phyloP scores from a whole-genome alignment of 2,888 invertebrate species.

The Tachina lurida region DNA sequence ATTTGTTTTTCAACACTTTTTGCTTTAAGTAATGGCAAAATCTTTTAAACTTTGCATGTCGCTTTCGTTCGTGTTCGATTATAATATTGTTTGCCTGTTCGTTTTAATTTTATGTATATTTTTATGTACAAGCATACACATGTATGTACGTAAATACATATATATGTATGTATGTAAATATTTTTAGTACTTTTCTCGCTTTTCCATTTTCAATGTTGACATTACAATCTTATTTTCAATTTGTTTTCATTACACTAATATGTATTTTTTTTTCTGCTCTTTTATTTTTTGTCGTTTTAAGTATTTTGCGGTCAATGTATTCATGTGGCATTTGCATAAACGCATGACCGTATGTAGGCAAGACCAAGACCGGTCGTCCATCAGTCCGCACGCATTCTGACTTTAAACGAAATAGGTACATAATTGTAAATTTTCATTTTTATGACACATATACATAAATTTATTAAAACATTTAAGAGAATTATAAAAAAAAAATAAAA shows the following conservation, averaged over 20 bases:
- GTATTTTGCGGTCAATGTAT: constrained; percentile 70
- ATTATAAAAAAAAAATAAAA: neutral
- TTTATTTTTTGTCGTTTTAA: constrained; percentile 16
- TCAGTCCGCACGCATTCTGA: constrained; percentile 58
- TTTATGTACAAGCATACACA: too few species aligned
- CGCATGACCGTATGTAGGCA: constrained; percentile 56
- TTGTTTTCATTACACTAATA: constrained; percentile 31
- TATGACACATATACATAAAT: constrained; percentile 63
- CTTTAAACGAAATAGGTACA: constrained; percentile 41
- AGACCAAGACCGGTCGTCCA: constrained; percentile 47
- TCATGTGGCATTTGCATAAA: constrained; percentile 70
- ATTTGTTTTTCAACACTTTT: neutral
- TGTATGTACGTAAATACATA: neutral
- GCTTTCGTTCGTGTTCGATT: neutral
- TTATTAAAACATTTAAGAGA: constrained; percentile 35
- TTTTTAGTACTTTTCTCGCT: neutral
- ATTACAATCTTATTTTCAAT: constrained; percentile 42
- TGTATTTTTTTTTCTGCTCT: constrained; percentile 10
- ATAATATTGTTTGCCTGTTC: neutral
- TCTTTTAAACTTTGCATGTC: neutral
- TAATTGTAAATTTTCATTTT: constrained; percentile 58
- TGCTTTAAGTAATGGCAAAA: neutral
- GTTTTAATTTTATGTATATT: neutral
- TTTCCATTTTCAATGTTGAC: constrained; percentile 39
- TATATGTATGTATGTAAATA: neutral